These are phyloP conservation scores for Octopus bimaculoides DNA, from an alignment of 1,140 invertebrate genomes.

Conservation along the genomic window DNA sequence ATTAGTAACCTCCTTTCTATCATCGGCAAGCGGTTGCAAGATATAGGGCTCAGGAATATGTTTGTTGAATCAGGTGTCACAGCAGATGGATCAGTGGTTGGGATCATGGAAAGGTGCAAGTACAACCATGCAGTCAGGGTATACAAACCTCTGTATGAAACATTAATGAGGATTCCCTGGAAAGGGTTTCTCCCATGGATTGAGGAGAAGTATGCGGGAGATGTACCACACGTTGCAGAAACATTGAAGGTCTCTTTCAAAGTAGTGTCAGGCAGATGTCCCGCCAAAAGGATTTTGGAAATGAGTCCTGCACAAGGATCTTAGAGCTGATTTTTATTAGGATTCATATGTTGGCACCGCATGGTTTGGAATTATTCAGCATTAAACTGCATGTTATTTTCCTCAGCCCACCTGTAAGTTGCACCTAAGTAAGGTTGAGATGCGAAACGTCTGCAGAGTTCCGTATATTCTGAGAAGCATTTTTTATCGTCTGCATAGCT, in stretches of 20 bases:
- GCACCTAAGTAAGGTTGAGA: too few species aligned
- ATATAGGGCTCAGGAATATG: constrained; percentile 32
- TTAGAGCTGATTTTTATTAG: too few species aligned
- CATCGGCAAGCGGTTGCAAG: constrained; percentile 31
- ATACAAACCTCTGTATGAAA: constrained; percentile 32
- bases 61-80: too few species aligned
- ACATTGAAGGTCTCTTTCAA: neutral
- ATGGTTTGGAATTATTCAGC: too few species aligned
- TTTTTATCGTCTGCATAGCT: too few species aligned
- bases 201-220: neutral
- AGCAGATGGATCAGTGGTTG: constrained; percentile 27
- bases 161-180: constrained; percentile 19
- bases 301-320: neutral
- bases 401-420: too few species aligned
- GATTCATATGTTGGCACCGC: too few species aligned
- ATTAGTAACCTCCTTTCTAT: constrained; percentile 25
- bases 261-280: neutral
- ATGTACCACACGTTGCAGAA: neutral
- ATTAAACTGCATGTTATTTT: too few species aligned
- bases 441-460: too few species aligned
- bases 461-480: too few species aligned
- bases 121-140: too few species aligned
- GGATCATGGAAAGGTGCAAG: too few species aligned
- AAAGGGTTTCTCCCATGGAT: constrained; percentile 18
- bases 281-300: neutral